These are phyloP conservation scores for Crossaster papposus DNA, from an alignment of 53 echinoderm and acorn worm species.

Conservation along the genomic window DNA sequence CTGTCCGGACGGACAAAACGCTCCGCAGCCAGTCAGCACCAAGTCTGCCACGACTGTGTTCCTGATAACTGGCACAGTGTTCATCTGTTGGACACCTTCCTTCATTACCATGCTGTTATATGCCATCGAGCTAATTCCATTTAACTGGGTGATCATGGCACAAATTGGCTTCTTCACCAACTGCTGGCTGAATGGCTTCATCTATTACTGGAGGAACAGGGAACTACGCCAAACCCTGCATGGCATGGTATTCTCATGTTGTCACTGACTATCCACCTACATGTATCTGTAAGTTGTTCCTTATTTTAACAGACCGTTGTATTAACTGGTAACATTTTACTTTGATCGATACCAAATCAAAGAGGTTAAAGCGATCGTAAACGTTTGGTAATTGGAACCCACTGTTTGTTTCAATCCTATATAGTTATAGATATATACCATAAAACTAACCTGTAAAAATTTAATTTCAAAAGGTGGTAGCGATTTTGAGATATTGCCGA, in stretches of 20 bases:
- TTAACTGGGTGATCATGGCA: background rate
- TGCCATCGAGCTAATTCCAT: background rate
- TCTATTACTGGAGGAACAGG: slow-evolving; percentile 23
- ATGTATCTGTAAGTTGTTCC: too few species aligned
- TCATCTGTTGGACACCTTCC: slow-evolving; percentile 9
- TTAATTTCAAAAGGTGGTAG: too few species aligned
- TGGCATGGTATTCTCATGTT: background rate
- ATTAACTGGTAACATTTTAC: too few species aligned
- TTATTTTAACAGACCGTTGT: too few species aligned
- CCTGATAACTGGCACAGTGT: slow-evolving; percentile 29
- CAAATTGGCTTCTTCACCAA: background rate
- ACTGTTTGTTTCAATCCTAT: too few species aligned
- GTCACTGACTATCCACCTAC: background rate
- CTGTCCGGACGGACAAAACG: background rate
- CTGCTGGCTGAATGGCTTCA: slow-evolving; percentile 23
- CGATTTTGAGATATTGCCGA: too few species aligned
- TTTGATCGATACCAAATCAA: too few species aligned
- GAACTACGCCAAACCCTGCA: background rate
- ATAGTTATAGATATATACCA: too few species aligned
- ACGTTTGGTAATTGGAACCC: too few species aligned
- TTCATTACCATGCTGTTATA: background rate
- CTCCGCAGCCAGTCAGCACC: slow-evolving; percentile 16
- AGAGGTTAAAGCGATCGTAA: background rate
- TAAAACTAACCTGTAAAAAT: too few species aligned
- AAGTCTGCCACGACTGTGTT: slow-evolving; percentile 36